A percentile compares a stretch with the other conserved stretches of the same genome.
phyloP scores from a whole-genome alignment of 2,888 invertebrate genomes.

The Hyles lineata region DNA sequence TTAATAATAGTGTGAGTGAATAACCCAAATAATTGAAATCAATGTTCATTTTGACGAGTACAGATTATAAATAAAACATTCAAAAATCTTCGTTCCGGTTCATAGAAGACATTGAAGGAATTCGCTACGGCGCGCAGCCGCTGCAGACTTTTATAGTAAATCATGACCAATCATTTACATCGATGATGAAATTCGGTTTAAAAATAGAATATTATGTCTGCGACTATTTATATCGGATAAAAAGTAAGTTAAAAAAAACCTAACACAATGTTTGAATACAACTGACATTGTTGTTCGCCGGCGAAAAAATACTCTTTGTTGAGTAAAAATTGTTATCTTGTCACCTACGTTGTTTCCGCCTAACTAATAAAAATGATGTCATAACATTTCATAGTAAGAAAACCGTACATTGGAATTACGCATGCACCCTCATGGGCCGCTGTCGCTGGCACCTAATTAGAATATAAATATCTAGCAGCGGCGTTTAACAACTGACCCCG shows the following conservation, averaged over 20 bases:
- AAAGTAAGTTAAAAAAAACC: constrained; percentile 3
- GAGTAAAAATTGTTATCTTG: constrained; percentile 37
- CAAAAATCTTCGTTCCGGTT: constrained; percentile 57
- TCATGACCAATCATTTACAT: constrained; percentile 58
- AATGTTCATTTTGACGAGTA: background rate
- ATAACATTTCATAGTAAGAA: constrained; percentile 67
- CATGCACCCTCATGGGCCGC: constrained; percentile 73
- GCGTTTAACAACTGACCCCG: constrained; percentile 74
- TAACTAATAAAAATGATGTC: constrained; percentile 65
- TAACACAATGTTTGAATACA: constrained; percentile 5
- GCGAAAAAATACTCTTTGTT: background rate
- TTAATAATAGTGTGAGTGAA: background rate
- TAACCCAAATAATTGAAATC: background rate
- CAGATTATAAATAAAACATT: constrained; percentile 15
- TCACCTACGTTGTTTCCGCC: constrained; percentile 55
- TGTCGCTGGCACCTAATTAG: constrained; percentile 77
- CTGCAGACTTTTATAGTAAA: constrained; percentile 52
- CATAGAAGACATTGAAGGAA: constrained; percentile 61
- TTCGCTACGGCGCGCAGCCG: constrained; percentile 55
- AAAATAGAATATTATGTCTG: constrained; percentile 44
- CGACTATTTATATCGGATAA: background rate
- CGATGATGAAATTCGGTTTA: constrained; percentile 45
- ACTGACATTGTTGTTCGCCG: background rate
- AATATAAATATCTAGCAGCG: constrained; percentile 77
- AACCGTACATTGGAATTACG: constrained; percentile 71